Evolutionary conservation across 2,888 invertebrate species (phyloP), one percentile per base, ranked within the genome.

Genomic region (Volucella bombylans): DNA sequence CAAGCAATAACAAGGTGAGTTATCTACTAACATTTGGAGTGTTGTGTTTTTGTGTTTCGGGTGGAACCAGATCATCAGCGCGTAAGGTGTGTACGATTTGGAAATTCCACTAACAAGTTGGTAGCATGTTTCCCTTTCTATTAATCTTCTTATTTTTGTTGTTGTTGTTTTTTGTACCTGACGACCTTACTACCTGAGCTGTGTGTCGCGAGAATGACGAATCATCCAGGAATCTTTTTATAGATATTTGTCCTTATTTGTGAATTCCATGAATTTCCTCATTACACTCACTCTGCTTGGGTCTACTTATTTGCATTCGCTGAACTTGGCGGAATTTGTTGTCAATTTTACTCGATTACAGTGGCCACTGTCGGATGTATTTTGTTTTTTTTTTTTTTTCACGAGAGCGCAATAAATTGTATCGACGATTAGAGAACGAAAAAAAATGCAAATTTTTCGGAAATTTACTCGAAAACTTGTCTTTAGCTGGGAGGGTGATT

Each of bases 1-100:
- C 85, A 81, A 59, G 43, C 67, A 71, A 68, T 62, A 85, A 57
- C 71, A 81, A 85, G 77, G 85, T 85, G 47, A 85, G 77, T 81
- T 23, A 11, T 59, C 10, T 15, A n/a, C 2, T 15, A 15, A 3
- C 9, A 23, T 47, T 14, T n/a, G n/a, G 31, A 31, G 9, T 1
- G n/a, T 8, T 12, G 4, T 59, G 59, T 59, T 50, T 39, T 15
- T 38, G 9, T 54, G 8, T 67, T n/a, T 68, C 11, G 67, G 45
- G 47, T 69, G 57, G 39, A 57, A 49, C 47, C 31, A 69, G 38
- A 23, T 54, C 49, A 38, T 15, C 14, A 43, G 12, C 8, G 31
- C 23, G 31, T 31, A 31, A 31, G 31, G 31, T 31, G 31, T 31
- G 31, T 31, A 31, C 31, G 31, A 31, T 6, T 11, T 43, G 41